Evolutionary conservation across 2,797 vertebrate genomes (phyloP), one percentile per base, ranked within the genome.

Genomic region (Molossus molossus): DNA sequence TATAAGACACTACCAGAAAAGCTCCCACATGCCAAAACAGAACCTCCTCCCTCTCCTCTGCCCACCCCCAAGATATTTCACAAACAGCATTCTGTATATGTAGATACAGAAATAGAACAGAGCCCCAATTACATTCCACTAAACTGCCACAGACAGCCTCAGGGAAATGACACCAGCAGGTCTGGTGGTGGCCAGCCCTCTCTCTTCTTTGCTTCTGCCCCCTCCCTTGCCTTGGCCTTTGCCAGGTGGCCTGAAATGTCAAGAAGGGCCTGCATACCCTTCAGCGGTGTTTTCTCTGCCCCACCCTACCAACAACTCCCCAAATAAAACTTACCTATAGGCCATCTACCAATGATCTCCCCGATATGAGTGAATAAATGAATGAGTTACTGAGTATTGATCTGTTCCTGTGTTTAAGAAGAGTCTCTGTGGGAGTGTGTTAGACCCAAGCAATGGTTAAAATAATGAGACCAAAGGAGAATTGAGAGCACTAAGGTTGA

Each of bases 11-110:
- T 48, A 37, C 95, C n/a, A 65, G 33, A 81, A 86, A 65, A 64
- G 0, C 4, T 29, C 20, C 45, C 5, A 27, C 0, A 1, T 29
- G 8, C 5, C 37, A 11, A 76, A 65, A 48, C 10, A 17, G 15
- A 82, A 7, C 60, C 60, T 70, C 11, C 40, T 58, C 1, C n/a
- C 23, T 76, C 21, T 75, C 13, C 3, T 62, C 6, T 79, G 40
- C 10, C 11, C 48, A 2, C 2, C 53, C 6, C 9, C 40, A 33
- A 60, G 9, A 27, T 29, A 58, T 3, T 20, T 91, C 21, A n/a
- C 10, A 64, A 84, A 37, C 8, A 75, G 7, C 3, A 29, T 48
- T 73, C 23, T 62, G 13, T 1, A 48, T 58, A 25, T 84, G 81
- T 67, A 25, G 25, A n/a, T 72, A 37, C 29, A 89, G 72, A 90